Evolutionary conservation across 2,797 vertebrate genomes (phyloP), one percentile per base, ranked within the genome.

Genomic region (Clarias fuscus): DNA sequence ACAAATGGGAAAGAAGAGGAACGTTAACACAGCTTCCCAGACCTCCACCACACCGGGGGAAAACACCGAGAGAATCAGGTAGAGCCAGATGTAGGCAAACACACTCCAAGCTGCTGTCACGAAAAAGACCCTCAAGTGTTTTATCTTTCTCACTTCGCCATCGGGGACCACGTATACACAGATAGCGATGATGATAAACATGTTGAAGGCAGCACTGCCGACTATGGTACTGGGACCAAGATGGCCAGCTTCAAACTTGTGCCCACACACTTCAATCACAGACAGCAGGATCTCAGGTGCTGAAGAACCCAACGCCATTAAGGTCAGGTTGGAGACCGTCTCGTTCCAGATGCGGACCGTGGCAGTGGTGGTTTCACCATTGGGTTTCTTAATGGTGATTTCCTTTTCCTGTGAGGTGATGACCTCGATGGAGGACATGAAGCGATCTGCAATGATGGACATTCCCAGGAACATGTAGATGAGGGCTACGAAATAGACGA

Each of bases 391-490:
- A 90, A 96, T 94, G 37, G 96, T 97, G 90, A 97, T 96, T 92
- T 96, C 95, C 64, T 95, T 96, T 88, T 97, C 96, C 92, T 97
- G 96, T 18, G 96, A 97, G 33, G 96, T 97, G 90, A 97, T 97
- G 84, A 97, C 96, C 91, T 97, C 96, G 0, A 97, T 97, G 14
- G 96, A 96, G 18, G 96, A 96, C 96, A 97, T 97, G 91, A 97
- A 97, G 86, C 96, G 96, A 89, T 97, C 96, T 0, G 96, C 96
- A 7, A 97, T 95, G 87, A 97, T 97, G 89, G 96, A 97, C 96
- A 97, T 97, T 84, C 96, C 96, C 89, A 97, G 92, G 91, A 97
- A 97, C 96, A 97, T 97, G 93, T 97, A 97, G 89, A 97, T 95
- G 68, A 97, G 94, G 0, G 96, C 96, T 33, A 96, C 96, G 37